phyloP scores from a whole-genome alignment of 2,888 invertebrate genomes.

The Mythimna impura region DNA sequence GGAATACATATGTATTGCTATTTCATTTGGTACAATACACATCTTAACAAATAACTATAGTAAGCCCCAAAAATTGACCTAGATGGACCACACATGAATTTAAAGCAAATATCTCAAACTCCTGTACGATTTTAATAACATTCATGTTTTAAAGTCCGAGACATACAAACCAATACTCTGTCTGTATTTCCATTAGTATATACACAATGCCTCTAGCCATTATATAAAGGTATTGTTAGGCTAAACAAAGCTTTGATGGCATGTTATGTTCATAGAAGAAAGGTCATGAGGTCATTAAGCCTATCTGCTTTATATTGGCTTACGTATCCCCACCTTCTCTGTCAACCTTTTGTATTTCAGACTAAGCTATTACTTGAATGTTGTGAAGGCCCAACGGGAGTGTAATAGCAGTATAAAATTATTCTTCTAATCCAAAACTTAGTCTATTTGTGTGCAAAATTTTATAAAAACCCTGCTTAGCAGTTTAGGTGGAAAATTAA shows the following conservation, averaged over 20 bases:
- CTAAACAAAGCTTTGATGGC: constrained; percentile 50
- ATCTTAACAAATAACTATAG: background rate
- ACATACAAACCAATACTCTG: constrained; percentile 6
- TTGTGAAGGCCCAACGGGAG: too few species aligned
- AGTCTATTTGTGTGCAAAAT: background rate
- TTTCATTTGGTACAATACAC: background rate
- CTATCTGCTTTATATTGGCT: constrained; percentile 19
- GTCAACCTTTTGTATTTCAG: background rate
- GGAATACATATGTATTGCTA: background rate
- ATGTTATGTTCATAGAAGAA: constrained; percentile 43
- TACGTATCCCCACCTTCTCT: background rate
- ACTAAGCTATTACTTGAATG: background rate
- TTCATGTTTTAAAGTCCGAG: constrained; percentile 14
- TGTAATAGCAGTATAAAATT: background rate
- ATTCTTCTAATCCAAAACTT: background rate
- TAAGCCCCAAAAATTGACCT: background rate
- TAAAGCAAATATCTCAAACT: background rate
- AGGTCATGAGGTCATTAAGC: constrained; percentile 47
- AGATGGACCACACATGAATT: background rate
- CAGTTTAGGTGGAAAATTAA: background rate
- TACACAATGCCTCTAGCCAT: constrained; percentile 31
- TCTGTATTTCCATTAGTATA: constrained; percentile 19
- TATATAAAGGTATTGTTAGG: constrained; percentile 53
- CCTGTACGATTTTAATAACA: constrained; percentile 7
- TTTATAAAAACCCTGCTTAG: background rate